Evolutionary conservation across 2,113 vertebrate species (phyloP).

Genomic region (Todiramphus saurophagus): DNA sequence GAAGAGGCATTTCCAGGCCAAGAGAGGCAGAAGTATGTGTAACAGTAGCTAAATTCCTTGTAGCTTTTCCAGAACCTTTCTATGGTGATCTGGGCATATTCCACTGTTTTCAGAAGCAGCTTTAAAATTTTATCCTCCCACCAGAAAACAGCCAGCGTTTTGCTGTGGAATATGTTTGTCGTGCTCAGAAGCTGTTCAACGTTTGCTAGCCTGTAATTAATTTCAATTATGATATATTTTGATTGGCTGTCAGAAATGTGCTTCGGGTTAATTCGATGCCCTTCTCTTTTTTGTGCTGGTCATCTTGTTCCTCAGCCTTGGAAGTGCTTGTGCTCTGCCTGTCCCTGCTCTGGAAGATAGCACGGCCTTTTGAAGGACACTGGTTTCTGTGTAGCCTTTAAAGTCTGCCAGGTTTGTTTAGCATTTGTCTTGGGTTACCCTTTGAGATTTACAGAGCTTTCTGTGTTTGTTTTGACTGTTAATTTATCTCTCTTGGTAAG

Average conservation of each 20-base stretch:
- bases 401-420: not conserved
- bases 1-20: not conserved
- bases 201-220: not conserved
- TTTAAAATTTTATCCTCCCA: not conserved
- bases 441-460: not conserved
- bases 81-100: not conserved
- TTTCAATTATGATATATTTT: not conserved
- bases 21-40: not conserved
- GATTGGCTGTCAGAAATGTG: not conserved
- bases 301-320: not conserved
- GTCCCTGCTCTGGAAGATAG: not conserved
- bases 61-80: not conserved
- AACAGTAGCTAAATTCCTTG: not conserved
- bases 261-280: not conserved
- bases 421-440: not conserved
- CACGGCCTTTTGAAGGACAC: not conserved
- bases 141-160: not conserved
- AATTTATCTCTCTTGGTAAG: conserved; percentile 5
- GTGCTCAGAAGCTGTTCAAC: not conserved
- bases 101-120: not conserved
- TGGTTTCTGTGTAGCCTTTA: not conserved
- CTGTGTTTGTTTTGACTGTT: conserved; percentile 48
- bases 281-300: not conserved
- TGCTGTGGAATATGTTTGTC: not conserved
- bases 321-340: not conserved